Evolutionary conservation across 2,888 invertebrate species (phyloP), one percentile per base, ranked within the genome.

Genomic region (Trissoscelio sp.): DNA sequence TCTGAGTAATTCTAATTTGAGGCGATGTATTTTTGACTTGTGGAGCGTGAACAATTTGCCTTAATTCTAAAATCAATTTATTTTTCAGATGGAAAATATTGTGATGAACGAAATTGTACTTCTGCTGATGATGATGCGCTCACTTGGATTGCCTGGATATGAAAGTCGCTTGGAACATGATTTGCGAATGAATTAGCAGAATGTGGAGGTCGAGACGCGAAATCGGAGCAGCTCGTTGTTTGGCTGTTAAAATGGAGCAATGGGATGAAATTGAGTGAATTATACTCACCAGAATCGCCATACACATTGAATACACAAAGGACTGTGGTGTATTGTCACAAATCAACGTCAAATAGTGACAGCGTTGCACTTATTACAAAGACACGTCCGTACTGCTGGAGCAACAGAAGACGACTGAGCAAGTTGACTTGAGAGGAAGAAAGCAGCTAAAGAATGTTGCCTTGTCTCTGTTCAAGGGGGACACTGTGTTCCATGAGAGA

Each of bases 211-310:
- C 37, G 66, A 39, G 51, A 34, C 11, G 55, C 14, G 55, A 34
- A 34, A 55, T 16, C 9, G 14, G 34, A 34, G 18, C 34, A 9
- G 20, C 24, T 3, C 3, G 24, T 4, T 24, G 24, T 5, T 4
- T 3, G 24, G 34, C 34, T 2, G 34, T 2, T 6, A 11, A 11
- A 34, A 6, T 9, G 34, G 34, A 39, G 12, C 39, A 14, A 12
- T 12, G 12, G 39, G 12, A 12, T 39, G 24, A 14, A 39, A 39
- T 39, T 39, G 2, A 6, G n/a, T 18, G 1, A n/a, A 18, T 7
- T 31, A 31, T 53, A 94, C 95, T 94, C 92, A 95, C 95, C 95
- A 94, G 94, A 95, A 95, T 95, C 95, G 95, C 95, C 95, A 95
- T 95, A 95, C 95, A 95, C 95, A 95, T 95, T 95, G 94, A 94